phyloP scores from a whole-genome alignment of 2,113 vertebrate genomes.

The Cyanoderma ruficeps region DNA sequence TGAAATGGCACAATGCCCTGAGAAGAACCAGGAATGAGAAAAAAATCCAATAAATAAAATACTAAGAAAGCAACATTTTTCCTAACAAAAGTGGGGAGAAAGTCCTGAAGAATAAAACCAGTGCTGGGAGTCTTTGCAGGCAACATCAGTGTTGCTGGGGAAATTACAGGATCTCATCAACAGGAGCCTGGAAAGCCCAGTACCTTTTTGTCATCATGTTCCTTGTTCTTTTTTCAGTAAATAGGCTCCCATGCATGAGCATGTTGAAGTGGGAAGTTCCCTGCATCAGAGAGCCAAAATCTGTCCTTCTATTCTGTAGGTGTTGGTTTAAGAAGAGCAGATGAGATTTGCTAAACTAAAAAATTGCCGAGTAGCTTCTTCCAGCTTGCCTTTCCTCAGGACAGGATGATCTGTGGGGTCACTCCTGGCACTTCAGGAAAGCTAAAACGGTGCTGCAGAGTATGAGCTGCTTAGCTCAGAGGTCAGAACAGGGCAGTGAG shows the following conservation, averaged over 20 bases:
- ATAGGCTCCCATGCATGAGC: not conserved
- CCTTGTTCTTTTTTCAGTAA: not conserved
- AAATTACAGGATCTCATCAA: not conserved
- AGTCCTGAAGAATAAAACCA: not conserved
- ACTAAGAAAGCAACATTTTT: not conserved
- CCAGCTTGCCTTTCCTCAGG: not conserved
- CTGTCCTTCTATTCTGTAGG: not conserved
- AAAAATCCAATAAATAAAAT: not conserved
- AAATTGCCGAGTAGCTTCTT: not conserved
- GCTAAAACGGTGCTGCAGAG: not conserved
- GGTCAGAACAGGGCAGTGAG: not conserved
- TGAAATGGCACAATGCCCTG: not conserved
- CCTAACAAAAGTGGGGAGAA: not conserved
- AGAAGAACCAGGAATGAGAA: not conserved
- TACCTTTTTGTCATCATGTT: not conserved
- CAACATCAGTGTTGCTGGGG: not conserved
- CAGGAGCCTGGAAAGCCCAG: not conserved
- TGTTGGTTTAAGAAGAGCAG: not conserved
- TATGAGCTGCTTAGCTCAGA: not conserved
- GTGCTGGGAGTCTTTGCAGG: not conserved
- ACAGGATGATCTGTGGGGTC: not conserved
- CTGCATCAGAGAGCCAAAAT: not conserved
- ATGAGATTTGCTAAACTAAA: not conserved
- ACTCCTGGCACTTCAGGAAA: not conserved
- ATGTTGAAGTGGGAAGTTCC: conserved; percentile 28